phyloP scores from a whole-genome alignment of 2,113 vertebrate genomes.

The Hippocampus mohnikei region DNA sequence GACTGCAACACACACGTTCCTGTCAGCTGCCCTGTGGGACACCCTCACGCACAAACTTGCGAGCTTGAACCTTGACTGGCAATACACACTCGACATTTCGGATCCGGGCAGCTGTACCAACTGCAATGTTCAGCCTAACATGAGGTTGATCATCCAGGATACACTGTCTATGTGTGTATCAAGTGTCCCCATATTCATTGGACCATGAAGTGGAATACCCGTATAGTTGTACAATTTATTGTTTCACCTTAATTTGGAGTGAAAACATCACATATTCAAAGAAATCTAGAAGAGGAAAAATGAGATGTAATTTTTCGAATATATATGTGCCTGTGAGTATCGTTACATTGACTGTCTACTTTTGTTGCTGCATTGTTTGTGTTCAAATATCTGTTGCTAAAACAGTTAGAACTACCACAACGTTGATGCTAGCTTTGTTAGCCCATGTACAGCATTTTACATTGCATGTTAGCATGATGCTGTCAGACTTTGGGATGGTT shows the following conservation, averaged over 20 bases:
- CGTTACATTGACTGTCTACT: not conserved
- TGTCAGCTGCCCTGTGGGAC: slow-evolving; percentile 40
- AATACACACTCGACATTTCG: not conserved
- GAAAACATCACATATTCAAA: not conserved
- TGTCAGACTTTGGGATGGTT: too few species aligned
- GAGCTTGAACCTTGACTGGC: slow-evolving; percentile 2
- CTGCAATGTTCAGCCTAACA: not conserved
- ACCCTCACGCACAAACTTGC: slow-evolving; percentile 24
- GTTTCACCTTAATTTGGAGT: too few species aligned
- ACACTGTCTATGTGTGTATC: not conserved
- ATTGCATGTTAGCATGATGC: too few species aligned
- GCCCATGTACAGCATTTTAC: not conserved
- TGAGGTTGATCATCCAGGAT: not conserved
- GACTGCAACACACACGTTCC: slow-evolving; percentile 38
- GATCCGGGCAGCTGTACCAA: not conserved
- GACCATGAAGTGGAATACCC: not conserved
- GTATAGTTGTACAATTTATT: not conserved
- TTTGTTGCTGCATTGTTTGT: not conserved
- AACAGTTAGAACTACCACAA: not conserved
- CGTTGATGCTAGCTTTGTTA: not conserved
- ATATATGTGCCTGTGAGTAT: too few species aligned
- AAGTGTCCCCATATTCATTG: not conserved
- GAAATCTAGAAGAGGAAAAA: too few species aligned
- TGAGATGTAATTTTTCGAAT: too few species aligned
- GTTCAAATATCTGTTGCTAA: not conserved